A percentile compares a stretch with the other conserved stretches of the same genome.
Evolutionary conservation across 2,888 invertebrate species (phyloP).

Genomic region (Tipula confusa): DNA sequence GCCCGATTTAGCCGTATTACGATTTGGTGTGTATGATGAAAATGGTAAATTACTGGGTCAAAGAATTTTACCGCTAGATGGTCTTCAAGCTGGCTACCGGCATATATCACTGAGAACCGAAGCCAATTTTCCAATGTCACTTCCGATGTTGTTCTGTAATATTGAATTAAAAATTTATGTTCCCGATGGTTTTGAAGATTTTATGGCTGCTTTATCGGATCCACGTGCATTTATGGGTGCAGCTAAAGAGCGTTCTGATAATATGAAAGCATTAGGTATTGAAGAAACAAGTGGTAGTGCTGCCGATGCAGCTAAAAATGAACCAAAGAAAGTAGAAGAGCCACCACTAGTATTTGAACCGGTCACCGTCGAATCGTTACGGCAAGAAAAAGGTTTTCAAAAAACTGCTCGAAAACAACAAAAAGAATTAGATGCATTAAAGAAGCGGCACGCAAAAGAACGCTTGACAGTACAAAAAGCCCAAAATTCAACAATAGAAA

Average conservation of each 20-base stretch:
- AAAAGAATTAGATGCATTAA: slow-evolving; percentile 88
- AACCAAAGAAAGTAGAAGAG: slow-evolving; percentile 62
- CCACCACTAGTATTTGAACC: slow-evolving; percentile 80
- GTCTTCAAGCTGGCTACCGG: slow-evolving; percentile 94
- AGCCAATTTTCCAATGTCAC: slow-evolving; percentile 97
- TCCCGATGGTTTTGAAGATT: slow-evolving; percentile 97
- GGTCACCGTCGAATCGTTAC: slow-evolving; percentile 80
- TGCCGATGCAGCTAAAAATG: slow-evolving; percentile 64
- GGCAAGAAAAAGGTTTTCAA: slow-evolving; percentile 84
- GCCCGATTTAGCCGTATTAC: slow-evolving; percentile 93
- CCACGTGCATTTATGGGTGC: slow-evolving; percentile 88
- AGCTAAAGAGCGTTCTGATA: slow-evolving; percentile 80
- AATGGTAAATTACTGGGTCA: slow-evolving; percentile 94
- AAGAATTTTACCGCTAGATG: slow-evolving; percentile 94
- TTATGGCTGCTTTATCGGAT: slow-evolving; percentile 96
- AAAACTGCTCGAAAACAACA: slow-evolving; percentile 93
- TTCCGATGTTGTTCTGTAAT: slow-evolving; percentile 98
- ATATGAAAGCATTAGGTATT: slow-evolving; percentile 94
- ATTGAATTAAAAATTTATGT: slow-evolving; percentile 99
- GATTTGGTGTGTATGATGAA: slow-evolving; percentile 99
- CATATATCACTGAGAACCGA: slow-evolving; percentile 97
- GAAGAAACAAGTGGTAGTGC: slow-evolving; percentile 67
- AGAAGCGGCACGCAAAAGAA: slow-evolving; percentile 91
- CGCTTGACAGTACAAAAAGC: slow-evolving; percentile 83
- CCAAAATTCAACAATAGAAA: slow-evolving; percentile 88